Evolutionary conservation across 2,113 vertebrate genomes (phyloP), one percentile per base, ranked within the genome.

Genomic region (Cyanoramphus novaezelandiae): DNA sequence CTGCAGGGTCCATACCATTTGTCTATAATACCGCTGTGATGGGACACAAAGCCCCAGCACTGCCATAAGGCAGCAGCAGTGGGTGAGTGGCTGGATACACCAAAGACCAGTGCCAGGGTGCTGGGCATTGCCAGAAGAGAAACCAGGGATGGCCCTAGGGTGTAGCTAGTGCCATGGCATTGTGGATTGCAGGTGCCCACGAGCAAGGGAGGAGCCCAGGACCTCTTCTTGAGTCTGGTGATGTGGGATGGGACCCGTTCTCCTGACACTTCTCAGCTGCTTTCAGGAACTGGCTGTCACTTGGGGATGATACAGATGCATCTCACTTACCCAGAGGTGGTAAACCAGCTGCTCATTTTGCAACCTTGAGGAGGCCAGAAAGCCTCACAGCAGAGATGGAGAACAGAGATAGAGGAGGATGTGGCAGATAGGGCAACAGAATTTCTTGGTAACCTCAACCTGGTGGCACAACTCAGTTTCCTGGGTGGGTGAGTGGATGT

Each of bases 41-140:
- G 28, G 43, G 33, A 41, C n/a, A 12, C 39, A 46, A 39, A 74
- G 67, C 17, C 24, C 11, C 67, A 13, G 44, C 3, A 3, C 27
- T 37, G 80, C 41, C 4, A 0, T 28, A 39, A 75, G 41, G 53
- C 27, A 60, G 31, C 29, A 47, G 37, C n/a, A 14, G 44, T n/a
- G 50, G 27, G 28, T 53, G 24, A 27, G 53, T 13, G 52, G 16
- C 28, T 39, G 62, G 41, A 18, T 46, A 18, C 4, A 8, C 21
- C 7, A 8, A 20, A 69, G 10, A 70, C 43, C 12, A 17, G 43
- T 23, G 10, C 44, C 20, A 27, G 50, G 18, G 13, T 1, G 0
- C 47, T 33, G 55, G 47, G 25, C 25, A 44, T 57, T 6, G 2
- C 33, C 1, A 3, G 33, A 50, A 65, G 50, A 59, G 53, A 41